Base-by-base conservation (phyloP, 2,888 invertebrate genomes). In the Scaptomyza caliginosa region DNA sequence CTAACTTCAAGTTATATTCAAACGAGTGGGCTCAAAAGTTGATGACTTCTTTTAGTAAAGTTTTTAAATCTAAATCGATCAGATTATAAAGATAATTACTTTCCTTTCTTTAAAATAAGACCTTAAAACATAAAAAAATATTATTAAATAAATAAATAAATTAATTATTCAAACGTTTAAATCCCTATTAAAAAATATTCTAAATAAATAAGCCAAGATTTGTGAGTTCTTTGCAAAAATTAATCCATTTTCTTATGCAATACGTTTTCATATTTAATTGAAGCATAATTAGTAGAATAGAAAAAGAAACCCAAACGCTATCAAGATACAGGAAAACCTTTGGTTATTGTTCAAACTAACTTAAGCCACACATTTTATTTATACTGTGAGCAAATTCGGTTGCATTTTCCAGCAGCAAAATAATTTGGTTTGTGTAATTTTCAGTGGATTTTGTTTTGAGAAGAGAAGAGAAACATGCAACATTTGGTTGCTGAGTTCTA, bases 401-500 rank as follows among this genome's bases (percentile, higher is more conserved):
- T 60, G 56, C 54, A 59, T 67, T 69, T 73, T 58, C 30, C 42
- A 57, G 28, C 40, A 39, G 13, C 43, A 17, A 10, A 32, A 39
- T 36, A 50, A 42, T 64, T 56, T 57, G 1, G 10, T 59, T 64
- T 39, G 46, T 51, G 57, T 54, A 57, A 46, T 57, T 62, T 56
- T 19, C 19, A 19, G 19, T 46, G 10, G 10, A 17, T 26, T 19
- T 28, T 21, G n/a, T 45, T 34, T 36, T 45, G 24, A 45, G 16
- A 28, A 45, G 11, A 62, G 19, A 62, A 57, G 19, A 62, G 55
- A 60, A 69, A 74, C 68, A 64, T 60, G 57, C 70, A 64, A 73
- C 67, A 24, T 40, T 51, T 43, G 51, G 80, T 76, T 71, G 83
- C 28, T 26, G 39, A 52, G 67, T 72, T 71, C 67, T 71, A 59